A percentile compares a stretch with the other conserved stretches of the same genome.
phyloP scores from a whole-genome alignment of 2,888 invertebrate genomes.

The Megamerina dolium region DNA sequence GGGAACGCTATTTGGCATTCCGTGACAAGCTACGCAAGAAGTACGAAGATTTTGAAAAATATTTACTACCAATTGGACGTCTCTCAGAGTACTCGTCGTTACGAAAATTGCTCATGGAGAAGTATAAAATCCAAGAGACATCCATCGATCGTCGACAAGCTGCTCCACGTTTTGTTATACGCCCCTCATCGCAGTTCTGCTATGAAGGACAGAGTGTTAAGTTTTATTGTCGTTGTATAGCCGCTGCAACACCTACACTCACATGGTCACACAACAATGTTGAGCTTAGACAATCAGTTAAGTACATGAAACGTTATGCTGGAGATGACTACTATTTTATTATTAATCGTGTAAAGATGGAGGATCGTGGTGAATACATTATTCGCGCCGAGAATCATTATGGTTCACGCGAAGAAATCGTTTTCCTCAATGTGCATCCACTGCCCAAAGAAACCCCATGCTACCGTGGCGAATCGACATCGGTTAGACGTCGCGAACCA shows the following conservation, averaged over 20 bases:
- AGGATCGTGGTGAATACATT: constrained; percentile 95
- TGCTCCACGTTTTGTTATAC: constrained; percentile 95
- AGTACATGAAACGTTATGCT: constrained; percentile 97
- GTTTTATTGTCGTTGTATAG: constrained; percentile 95
- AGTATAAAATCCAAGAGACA: constrained; percentile 93
- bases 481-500: constrained; percentile 73
- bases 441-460: constrained; percentile 45
- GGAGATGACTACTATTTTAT: constrained; percentile 96
- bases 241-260: constrained; percentile 87
- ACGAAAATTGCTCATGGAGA: constrained; percentile 89
- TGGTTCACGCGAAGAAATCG: constrained; percentile 91
- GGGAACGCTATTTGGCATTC: constrained; percentile 77
- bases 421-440: constrained; percentile 93
- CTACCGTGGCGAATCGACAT: constrained; percentile 61
- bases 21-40: constrained; percentile 80
- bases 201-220: constrained; percentile 97
- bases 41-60: constrained; percentile 76
- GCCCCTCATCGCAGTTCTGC: constrained; percentile 90
- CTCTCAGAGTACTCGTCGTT: constrained; percentile 96
- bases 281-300: constrained; percentile 93
- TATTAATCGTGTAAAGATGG: constrained; percentile 90
- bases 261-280: constrained; percentile 93
- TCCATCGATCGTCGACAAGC: constrained; percentile 97
- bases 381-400: constrained; percentile 96
- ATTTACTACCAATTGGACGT: constrained; percentile 89